These are phyloP conservation scores for Nycticorax nycticorax DNA, from an alignment of 2,113 vertebrate genomes.

Conservation along the genomic window DNA sequence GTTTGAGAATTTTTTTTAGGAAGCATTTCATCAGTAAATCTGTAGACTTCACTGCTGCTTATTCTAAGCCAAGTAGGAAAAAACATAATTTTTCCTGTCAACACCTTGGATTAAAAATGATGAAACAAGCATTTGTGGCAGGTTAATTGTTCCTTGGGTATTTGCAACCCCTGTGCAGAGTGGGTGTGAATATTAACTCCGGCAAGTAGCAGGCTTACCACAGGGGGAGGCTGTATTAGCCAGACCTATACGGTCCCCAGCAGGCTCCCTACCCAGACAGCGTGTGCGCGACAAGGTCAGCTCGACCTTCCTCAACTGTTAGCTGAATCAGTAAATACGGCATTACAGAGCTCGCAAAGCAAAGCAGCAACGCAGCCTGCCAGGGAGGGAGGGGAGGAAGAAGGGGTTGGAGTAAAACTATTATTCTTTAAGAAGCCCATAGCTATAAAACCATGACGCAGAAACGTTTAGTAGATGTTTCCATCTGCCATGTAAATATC, in stretches of 20 bases:
- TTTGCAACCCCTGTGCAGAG: constrained; percentile 21
- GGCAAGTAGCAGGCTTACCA: neutral
- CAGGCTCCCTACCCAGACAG: neutral
- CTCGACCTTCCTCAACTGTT: constrained; percentile 52
- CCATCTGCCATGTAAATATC: neutral
- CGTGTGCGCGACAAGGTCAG: constrained; percentile 49
- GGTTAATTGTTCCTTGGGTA: constrained; percentile 35
- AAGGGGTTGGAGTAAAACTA: neutral
- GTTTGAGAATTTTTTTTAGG: neutral
- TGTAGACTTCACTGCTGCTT: neutral
- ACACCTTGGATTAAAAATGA: constrained; percentile 31
- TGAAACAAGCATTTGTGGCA: constrained; percentile 33
- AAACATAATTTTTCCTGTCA: neutral
- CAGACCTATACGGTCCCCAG: neutral
- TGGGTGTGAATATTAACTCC: constrained; percentile 42
- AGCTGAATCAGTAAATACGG: neutral
- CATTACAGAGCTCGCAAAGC: neutral
- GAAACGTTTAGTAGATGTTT: neutral
- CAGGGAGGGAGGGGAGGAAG: neutral
- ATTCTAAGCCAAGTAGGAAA: neutral
- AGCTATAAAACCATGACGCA: neutral
- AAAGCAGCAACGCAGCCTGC: neutral
- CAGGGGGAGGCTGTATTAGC: neutral
- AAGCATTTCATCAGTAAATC: neutral
- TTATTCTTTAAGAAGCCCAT: neutral